Base-by-base conservation (phyloP, 1,140 invertebrate species). In the Lordiphosa stackelbergi region DNA sequence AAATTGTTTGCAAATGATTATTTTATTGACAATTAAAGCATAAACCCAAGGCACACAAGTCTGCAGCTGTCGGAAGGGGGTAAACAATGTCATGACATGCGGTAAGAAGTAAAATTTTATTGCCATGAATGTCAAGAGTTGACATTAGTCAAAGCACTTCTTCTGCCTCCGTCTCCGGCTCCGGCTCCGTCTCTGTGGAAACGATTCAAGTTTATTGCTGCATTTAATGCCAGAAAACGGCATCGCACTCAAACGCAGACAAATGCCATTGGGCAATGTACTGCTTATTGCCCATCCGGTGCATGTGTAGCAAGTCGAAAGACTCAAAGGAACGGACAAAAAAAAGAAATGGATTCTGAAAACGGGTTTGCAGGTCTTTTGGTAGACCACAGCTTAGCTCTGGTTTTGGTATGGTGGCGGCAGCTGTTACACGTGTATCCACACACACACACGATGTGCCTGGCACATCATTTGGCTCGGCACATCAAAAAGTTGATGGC, bases 21-120 rank as follows among this genome's bases (percentile, higher is more conserved):
- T 81, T 81, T 81, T 81, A 81, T 83, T 81, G 77, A 72, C 71
- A 83, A 83, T 81, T 81, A 81, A 83, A 83, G 62, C 71, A 71
- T 72, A 66, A 81, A 83, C 52, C 16, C 53, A 70, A 64, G 54
- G 65, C 74, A 45, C 57, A 70, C 51, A 71, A 71, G 71, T 66
- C 66, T 40, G 66, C 62, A 31, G 11, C 61, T 38, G 48, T 47
- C 28, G 28, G 7, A 5, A 31, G 28, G n/a, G 8, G 7, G 13
- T 24, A 6, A 24, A 31, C 42, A 41, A 43, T 54, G 49, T 43
- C 28, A 31, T 65, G 45, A 71, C 55, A 74, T 55, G 46, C 42
- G 54, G 56, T 71, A 64, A 54, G 64, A 28, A 75, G 69, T 73
- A 49, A 61, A 69, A 83, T 72, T 83, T 77, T 73, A 83, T 83